These are phyloP conservation scores for Ditula angustiorana DNA, from an alignment of 2,888 invertebrate species.

Conservation along the genomic window DNA sequence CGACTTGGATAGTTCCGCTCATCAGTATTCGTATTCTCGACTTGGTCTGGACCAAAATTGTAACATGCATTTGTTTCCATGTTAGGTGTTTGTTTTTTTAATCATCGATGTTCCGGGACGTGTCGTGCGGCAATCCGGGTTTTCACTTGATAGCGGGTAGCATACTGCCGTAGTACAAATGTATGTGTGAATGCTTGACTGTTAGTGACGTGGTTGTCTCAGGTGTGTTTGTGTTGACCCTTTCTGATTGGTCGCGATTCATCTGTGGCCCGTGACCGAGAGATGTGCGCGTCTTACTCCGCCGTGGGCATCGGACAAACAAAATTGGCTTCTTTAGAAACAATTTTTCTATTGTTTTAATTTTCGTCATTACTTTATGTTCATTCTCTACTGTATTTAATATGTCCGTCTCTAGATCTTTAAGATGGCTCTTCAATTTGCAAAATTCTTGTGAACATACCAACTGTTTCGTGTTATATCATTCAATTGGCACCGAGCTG, in stretches of 20 bases:
- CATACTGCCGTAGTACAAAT: slow-evolving; percentile 83
- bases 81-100: slow-evolving; percentile 64
- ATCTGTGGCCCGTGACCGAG: not conserved
- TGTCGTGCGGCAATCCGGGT: slow-evolving; percentile 63
- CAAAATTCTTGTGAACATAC: no score
- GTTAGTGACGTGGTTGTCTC: slow-evolving; percentile 52
- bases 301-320: not conserved
- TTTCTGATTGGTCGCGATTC: slow-evolving; percentile 44
- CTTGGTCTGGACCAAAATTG: slow-evolving; percentile 62
- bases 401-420: no score
- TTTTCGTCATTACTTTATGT: no score
- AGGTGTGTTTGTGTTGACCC: slow-evolving; percentile 41
- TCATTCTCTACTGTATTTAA: no score
- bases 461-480: not conserved
- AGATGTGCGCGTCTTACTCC: not conserved
- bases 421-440: no score
- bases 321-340: not conserved
- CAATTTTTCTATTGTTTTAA: slow-evolving; percentile 62
- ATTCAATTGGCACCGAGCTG: not conserved
- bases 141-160: slow-evolving; percentile 67
- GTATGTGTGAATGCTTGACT: slow-evolving; percentile 66
- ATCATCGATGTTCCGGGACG: slow-evolving; percentile 58
- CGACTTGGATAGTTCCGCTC: slow-evolving; percentile 46
- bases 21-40: slow-evolving; percentile 65
- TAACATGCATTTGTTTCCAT: slow-evolving; percentile 68